Conservation (phyloP, 53 echinoderm and acorn worm species). For the Temnopleurus reevesii region DNA sequence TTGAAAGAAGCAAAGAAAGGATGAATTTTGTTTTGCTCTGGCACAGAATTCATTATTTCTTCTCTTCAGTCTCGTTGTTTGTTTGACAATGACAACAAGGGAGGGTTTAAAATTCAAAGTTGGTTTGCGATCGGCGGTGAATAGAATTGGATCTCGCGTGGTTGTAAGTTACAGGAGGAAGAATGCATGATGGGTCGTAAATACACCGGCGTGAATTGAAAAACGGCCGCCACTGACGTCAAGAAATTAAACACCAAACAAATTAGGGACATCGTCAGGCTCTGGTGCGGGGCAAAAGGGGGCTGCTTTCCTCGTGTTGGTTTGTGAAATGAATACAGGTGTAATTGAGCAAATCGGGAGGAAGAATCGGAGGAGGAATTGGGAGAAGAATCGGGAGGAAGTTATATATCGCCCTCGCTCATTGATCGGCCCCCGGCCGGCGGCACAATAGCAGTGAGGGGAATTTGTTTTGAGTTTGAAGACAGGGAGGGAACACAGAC, state of each 20-base stretch:
- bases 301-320: background rate
- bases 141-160: background rate
- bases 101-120: slow-evolving; percentile 30
- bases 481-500: background rate
- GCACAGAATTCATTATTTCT: slow-evolving; percentile 11
- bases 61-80: background rate
- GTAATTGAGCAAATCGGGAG: background rate
- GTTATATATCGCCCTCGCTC: slow-evolving; percentile 27
- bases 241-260: slow-evolving; percentile 43
- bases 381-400: background rate
- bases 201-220: slow-evolving; percentile 32
- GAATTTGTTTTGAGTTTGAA: slow-evolving; percentile 38
- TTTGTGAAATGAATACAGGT: slow-evolving; percentile 54
- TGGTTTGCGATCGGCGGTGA: background rate
- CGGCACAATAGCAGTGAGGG: slow-evolving; percentile 19
- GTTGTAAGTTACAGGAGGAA: background rate
- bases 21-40: background rate
- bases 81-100: background rate
- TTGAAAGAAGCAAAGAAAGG: background rate
- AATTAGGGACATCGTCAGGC: slow-evolving; percentile 28
- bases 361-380: background rate
- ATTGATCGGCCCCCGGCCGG: background rate
- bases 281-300: background rate
- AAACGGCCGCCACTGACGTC: slow-evolving; percentile 5
- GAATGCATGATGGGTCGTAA: slow-evolving; percentile 26